Base-by-base conservation (phyloP, 2,113 vertebrate species). In the Cyanoliseus patagonus region DNA sequence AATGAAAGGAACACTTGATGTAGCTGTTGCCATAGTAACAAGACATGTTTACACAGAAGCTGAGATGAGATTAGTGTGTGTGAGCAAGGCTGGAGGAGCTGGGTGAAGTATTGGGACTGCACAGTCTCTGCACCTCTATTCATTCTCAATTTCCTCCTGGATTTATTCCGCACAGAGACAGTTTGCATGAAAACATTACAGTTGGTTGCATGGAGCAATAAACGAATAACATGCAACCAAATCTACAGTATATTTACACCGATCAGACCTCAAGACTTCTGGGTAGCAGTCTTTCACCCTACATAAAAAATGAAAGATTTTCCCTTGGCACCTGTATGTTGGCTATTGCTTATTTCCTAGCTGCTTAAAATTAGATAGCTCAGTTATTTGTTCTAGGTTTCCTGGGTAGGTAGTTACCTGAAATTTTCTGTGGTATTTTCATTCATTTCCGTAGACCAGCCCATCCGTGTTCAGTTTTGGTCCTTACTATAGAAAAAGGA, bases 1-100 rank as follows among this genome's bases (percentile, higher is more conserved):
- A 96, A 78, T 90, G 89, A 95, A 87, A 86, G 51, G 62, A 94
- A 88, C 53, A 88, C 66, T 89, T 94, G 95, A 95, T 91, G 95
- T 46, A 35, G 79, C 30, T 51, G 95, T 96, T 95, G 44, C 93
- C 89, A 92, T 95, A 80, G 97, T 72, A 97, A 97, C 95, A 61
- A 77, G 82, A 62, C 23, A 49, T 90, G 86, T 96, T 97, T 97
- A 96, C 84, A 90, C 17, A 83, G 86, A 94, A 75, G 83, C 69
- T 9, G 44, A 88, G 59, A 27, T 61, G 74, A 83, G 13, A 79
- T 20, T 79, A 82, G 22, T 25, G 10, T 53, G 15, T 75, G 70
- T 59, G 44, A 94, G 59, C 51, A 44, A 39, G 42, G 42, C 41
- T 93, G n/a, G 47, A 79, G 55, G 52, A 91, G 31, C 77, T 90